A percentile compares a stretch with the other conserved stretches of the same genome.
These are phyloP conservation scores for Lymantria dispar DNA, from an alignment of 2,888 invertebrate species.

Conservation along the genomic window DNA sequence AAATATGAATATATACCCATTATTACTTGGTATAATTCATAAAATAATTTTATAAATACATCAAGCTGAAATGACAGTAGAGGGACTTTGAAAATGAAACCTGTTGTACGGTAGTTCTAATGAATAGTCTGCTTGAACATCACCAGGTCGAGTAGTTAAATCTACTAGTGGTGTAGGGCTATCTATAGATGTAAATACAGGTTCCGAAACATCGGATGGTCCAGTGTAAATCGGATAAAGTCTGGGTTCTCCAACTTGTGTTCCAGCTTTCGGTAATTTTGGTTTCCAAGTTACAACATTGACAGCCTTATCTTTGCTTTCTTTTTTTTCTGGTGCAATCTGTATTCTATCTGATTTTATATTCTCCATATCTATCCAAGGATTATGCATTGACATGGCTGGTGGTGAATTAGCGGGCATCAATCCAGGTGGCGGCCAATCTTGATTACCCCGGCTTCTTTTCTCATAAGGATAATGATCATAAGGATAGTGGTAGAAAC, in stretches of 20 bases:
- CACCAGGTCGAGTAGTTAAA: constrained; percentile 65
- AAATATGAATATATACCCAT: constrained; percentile 56
- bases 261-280: constrained; percentile 42
- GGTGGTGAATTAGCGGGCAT: constrained; percentile 60
- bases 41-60: constrained; percentile 56
- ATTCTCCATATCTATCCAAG: constrained; percentile 41
- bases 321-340: constrained; percentile 35
- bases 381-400: constrained; percentile 40
- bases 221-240: constrained; percentile 57
- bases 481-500: constrained; percentile 85
- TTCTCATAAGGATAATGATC: constrained; percentile 65
- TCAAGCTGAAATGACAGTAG: constrained; percentile 78
- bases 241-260: constrained; percentile 46
- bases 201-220: constrained; percentile 35
- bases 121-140: constrained; percentile 74
- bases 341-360: constrained; percentile 60
- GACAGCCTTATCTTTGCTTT: constrained; percentile 22
- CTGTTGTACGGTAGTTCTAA: constrained; percentile 75
- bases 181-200: constrained; percentile 54
- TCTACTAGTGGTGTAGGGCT: constrained; percentile 55
- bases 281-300: constrained; percentile 48
- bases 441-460: constrained; percentile 60
- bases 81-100: constrained; percentile 77
- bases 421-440: constrained; percentile 54
- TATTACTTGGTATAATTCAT: constrained; percentile 53